A percentile compares a stretch with the other conserved stretches of the same genome.
These are phyloP conservation scores for Petrolisthes cinctipes DNA, from an alignment of 2,888 invertebrate genomes.

Conservation along the genomic window DNA sequence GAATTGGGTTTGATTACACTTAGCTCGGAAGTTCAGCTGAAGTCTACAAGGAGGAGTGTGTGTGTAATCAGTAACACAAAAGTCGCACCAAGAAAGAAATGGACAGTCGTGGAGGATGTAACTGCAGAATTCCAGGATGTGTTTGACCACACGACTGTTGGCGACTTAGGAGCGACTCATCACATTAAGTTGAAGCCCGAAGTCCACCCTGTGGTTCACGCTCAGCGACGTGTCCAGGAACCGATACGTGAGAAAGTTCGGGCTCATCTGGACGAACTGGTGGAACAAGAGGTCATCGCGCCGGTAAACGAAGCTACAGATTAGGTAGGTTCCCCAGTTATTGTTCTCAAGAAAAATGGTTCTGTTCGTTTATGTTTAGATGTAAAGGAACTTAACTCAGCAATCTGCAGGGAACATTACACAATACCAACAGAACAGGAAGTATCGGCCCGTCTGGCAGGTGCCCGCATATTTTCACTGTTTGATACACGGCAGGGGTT, in stretches of 20 bases:
- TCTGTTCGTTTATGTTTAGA: not conserved
- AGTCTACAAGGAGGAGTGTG: constrained; percentile 3
- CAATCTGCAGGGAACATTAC: too few species aligned
- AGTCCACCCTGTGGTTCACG: not conserved
- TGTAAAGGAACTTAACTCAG: not conserved
- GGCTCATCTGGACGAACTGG: not conserved
- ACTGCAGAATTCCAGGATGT: not conserved
- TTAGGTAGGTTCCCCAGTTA: not conserved
- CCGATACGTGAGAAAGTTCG: not conserved
- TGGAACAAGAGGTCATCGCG: not conserved
- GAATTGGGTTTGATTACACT: not conserved
- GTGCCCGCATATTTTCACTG: too few species aligned
- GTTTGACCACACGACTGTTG: too few species aligned
- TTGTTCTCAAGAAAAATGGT: not conserved
- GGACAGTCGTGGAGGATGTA: not conserved
- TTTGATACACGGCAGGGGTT: too few species aligned
- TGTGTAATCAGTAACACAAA: not conserved
- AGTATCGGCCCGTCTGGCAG: too few species aligned
- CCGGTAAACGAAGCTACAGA: not conserved
- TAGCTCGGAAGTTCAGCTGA: not conserved
- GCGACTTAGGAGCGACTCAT: not conserved
- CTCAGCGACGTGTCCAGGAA: not conserved
- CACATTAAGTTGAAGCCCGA: not conserved
- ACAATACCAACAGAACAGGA: too few species aligned
- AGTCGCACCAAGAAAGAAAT: not conserved